phyloP scores from a whole-genome alignment of 2,113 vertebrate species.

The Saimiri boliviensis region DNA sequence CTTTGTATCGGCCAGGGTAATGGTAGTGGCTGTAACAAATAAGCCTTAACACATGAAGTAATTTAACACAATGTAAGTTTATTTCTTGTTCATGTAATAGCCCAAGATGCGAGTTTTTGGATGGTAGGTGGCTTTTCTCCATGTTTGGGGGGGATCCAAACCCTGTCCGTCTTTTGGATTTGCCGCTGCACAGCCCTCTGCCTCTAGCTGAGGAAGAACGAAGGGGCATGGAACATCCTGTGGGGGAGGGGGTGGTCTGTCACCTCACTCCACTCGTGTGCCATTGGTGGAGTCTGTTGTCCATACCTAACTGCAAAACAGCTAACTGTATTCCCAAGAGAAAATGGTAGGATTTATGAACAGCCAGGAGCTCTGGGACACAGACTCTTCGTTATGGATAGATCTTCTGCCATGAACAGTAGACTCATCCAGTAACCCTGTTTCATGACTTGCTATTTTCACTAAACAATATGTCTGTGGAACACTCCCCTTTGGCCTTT shows the following conservation, averaged over 20 bases:
- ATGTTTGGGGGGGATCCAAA: not conserved
- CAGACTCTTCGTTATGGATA: not conserved
- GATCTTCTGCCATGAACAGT: not conserved
- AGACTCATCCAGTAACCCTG: not conserved
- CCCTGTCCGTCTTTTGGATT: not conserved
- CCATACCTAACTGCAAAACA: not conserved
- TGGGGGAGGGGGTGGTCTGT: not conserved
- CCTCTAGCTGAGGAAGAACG: not conserved
- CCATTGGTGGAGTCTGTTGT: not conserved
- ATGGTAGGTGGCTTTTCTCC: not conserved
- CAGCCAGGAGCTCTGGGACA: not conserved
- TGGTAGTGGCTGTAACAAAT: not conserved
- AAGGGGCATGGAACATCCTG: not conserved
- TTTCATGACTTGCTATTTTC: not conserved
- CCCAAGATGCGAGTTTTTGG: not conserved
- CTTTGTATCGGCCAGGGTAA: not conserved
- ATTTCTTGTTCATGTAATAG: not conserved
- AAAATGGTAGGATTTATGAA: not conserved
- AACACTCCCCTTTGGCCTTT: not conserved
- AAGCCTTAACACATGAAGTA: not conserved
- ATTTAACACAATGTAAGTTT: not conserved
- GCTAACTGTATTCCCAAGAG: not conserved
- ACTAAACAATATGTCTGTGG: accelerated
- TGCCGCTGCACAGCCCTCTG: not conserved
- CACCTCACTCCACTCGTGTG: accelerated